A percentile compares a stretch with the other conserved stretches of the same genome.
Evolutionary conservation across 1,140 invertebrate species (phyloP).

Genomic region (Batillaria attramentaria): DNA sequence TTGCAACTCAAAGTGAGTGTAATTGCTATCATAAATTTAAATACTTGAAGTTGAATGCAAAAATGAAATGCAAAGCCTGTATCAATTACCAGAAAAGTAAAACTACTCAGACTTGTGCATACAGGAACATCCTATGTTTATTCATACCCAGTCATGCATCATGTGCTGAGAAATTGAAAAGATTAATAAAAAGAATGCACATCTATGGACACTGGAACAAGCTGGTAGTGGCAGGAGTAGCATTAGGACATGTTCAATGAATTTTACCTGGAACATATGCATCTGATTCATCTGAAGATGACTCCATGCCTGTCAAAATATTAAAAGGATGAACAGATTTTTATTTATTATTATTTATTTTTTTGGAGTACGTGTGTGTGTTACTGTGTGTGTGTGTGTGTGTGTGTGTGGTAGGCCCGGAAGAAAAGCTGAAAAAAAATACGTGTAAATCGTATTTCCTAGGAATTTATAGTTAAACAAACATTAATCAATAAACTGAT

Average conservation of each 20-base stretch:
- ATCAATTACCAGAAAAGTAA: neutral
- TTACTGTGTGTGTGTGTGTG: neutral
- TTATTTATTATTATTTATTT: neutral
- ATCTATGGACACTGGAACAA: no score
- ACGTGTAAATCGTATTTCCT: neutral
- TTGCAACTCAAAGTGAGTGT: no score
- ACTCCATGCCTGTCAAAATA: neutral
- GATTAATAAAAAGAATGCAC: neutral
- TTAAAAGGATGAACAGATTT: neutral
- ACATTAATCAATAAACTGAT: neutral
- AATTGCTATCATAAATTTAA: no score
- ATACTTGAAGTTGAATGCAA: no score
- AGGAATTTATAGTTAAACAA: neutral
- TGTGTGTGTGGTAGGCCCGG: neutral
- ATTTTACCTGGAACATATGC: constrained; percentile 20
- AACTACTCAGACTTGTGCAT: neutral
- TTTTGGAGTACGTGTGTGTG: no score
- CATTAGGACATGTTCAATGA: neutral
- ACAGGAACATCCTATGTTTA: neutral
- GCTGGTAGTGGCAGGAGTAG: no score
- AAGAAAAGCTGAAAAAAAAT: neutral
- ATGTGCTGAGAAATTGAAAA: neutral
- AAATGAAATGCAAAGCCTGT: no score
- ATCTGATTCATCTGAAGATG: neutral
- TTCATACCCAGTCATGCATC: neutral